Conservation (phyloP, 2,888 invertebrate genomes). For the Phoronis australis region DNA sequence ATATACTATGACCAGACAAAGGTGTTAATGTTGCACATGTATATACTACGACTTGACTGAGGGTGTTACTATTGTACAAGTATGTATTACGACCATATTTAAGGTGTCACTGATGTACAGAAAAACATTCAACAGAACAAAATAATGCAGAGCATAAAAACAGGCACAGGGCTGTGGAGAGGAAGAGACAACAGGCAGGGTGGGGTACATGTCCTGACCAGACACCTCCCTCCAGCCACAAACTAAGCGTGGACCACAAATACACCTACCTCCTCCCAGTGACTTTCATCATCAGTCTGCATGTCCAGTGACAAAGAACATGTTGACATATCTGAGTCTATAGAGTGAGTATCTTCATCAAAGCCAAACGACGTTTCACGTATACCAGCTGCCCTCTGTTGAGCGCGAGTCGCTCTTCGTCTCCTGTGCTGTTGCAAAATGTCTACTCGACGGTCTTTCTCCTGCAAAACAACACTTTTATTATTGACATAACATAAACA, state of each 20-base stretch:
- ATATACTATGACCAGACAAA: no score
- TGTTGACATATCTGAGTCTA: slow-evolving; percentile 37
- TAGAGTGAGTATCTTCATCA: slow-evolving; percentile 38
- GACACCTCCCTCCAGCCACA: neutral
- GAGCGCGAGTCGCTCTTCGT: no score
- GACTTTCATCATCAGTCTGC: slow-evolving; percentile 37
- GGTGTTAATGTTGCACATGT: no score
- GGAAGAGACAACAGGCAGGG: neutral
- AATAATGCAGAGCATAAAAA: neutral
- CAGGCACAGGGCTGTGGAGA: slow-evolving; percentile 10
- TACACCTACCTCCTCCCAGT: slow-evolving; percentile 34
- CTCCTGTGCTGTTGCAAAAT: no score
- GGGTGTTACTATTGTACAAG: no score
- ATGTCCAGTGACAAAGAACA: slow-evolving; percentile 34
- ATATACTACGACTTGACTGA: no score
- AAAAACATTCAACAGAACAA: neutral
- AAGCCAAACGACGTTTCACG: slow-evolving; percentile 34
- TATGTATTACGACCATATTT: no score
- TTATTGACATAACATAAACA: no score
- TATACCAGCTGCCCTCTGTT: slow-evolving; percentile 21
- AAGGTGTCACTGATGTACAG: neutral
- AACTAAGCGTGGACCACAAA: neutral
- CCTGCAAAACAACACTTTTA: no score
- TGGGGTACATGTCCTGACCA: neutral
- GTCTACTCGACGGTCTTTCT: no score